Evolutionary conservation across 2,113 vertebrate genomes (phyloP).

Genomic region (Toxostoma redivivum): DNA sequence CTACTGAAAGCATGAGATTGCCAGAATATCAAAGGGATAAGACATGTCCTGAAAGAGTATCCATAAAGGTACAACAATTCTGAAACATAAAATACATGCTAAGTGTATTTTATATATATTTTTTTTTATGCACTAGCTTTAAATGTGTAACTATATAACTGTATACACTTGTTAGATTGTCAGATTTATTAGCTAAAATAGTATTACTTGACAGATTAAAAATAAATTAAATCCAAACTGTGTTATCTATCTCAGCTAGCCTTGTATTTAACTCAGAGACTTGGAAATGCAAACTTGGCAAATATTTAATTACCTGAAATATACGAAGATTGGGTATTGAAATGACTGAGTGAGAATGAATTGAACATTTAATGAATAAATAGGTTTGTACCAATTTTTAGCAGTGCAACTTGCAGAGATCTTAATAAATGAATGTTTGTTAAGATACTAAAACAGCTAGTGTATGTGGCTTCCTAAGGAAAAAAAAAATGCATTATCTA

Average conservation of each 20-base stretch:
- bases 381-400: not conserved
- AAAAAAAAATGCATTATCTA: not conserved
- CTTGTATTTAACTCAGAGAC: not conserved
- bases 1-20: not conserved
- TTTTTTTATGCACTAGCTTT: not conserved
- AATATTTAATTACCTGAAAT: not conserved
- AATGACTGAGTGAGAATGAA: not conserved
- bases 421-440: not conserved
- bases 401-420: not conserved
- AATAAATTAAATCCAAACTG: not conserved
- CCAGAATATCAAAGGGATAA: not conserved
- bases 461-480: not conserved
- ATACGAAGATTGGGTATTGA: not conserved
- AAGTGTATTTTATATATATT: not conserved
- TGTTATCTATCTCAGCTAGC: not conserved
- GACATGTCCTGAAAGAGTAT: not conserved
- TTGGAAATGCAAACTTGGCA: not conserved
- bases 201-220: not conserved
- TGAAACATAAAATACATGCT: not conserved
- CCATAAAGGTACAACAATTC: not conserved
- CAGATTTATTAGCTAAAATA: not conserved
- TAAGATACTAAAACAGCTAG: not conserved
- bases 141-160: not conserved
- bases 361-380: constrained; percentile 13
- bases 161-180: not conserved